A percentile compares a stretch with the other conserved stretches of the same genome.
Evolutionary conservation across 2,797 vertebrate species (phyloP).

Genomic region (Chlorospingus semifuscus): DNA sequence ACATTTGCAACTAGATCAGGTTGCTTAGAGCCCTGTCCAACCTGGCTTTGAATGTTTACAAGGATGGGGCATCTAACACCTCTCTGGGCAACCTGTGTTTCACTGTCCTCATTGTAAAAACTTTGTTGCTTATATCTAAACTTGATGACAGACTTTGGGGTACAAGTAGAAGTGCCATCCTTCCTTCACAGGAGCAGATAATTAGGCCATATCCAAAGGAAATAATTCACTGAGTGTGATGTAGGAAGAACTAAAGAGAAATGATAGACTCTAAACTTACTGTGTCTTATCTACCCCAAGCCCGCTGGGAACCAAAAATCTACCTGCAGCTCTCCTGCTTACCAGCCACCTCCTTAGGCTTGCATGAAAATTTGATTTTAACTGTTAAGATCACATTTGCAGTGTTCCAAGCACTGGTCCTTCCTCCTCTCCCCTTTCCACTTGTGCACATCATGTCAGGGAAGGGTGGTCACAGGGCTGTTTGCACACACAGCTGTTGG

Average conservation of each 20-base stretch:
- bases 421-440: neutral
- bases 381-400: neutral
- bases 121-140: neutral
- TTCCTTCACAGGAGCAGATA: neutral
- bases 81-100: neutral
- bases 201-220: neutral
- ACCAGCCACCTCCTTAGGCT: neutral
- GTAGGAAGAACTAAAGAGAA: neutral
- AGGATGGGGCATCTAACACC: neutral
- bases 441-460: neutral
- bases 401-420: neutral
- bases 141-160: neutral
- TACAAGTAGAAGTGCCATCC: neutral
- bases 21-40: neutral
- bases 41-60: neutral
- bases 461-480: accelerated
- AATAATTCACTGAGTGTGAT: neutral
- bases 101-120: neutral
- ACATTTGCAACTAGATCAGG: neutral
- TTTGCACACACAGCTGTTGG: neutral
- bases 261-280: neutral
- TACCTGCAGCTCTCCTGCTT: neutral
- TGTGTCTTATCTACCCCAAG: neutral
- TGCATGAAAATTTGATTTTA: neutral
- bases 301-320: neutral